Evolutionary conservation across 2,888 invertebrate genomes (phyloP).

Genomic region (Zonitis immaculata): DNA sequence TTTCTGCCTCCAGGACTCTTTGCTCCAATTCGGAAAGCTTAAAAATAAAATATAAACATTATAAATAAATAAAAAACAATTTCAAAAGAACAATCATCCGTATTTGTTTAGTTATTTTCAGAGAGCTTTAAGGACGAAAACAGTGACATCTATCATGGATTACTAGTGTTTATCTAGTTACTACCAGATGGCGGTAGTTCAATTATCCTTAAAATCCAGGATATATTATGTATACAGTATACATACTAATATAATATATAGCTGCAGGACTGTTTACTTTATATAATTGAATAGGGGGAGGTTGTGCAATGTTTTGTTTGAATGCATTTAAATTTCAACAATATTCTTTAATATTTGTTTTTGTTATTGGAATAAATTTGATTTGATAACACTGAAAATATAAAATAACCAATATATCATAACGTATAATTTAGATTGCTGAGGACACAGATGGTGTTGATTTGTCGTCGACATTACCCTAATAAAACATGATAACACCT

Average conservation of each 20-base stretch:
- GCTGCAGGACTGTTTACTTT: slow-evolving; percentile 10
- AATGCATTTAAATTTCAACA: too few relatives aligned
- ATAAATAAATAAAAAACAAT: slow-evolving; percentile 6
- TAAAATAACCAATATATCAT: background rate
- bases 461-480: slow-evolving; percentile 11
- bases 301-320: too few relatives aligned
- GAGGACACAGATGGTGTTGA: slow-evolving; percentile 19
- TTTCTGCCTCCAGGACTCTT: slow-evolving; percentile 87
- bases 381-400: background rate
- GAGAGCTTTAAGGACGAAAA: background rate
- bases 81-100: background rate
- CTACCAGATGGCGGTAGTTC: slow-evolving; percentile 11
- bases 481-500: slow-evolving; percentile 28
- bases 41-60: slow-evolving; percentile 49
- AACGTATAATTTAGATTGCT: slow-evolving; percentile 4
- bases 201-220: background rate
- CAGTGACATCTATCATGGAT: slow-evolving; percentile 5
- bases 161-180: slow-evolving; percentile 3
- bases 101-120: background rate
- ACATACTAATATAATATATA: too few relatives aligned
- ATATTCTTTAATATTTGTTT: background rate
- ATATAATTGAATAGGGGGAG: slow-evolving; percentile 12
- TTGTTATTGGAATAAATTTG: too few relatives aligned
- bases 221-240: too few relatives aligned
- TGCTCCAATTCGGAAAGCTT: slow-evolving; percentile 94